phyloP scores from a whole-genome alignment of 2,888 invertebrate species.

The Mycalesis mineus region DNA sequence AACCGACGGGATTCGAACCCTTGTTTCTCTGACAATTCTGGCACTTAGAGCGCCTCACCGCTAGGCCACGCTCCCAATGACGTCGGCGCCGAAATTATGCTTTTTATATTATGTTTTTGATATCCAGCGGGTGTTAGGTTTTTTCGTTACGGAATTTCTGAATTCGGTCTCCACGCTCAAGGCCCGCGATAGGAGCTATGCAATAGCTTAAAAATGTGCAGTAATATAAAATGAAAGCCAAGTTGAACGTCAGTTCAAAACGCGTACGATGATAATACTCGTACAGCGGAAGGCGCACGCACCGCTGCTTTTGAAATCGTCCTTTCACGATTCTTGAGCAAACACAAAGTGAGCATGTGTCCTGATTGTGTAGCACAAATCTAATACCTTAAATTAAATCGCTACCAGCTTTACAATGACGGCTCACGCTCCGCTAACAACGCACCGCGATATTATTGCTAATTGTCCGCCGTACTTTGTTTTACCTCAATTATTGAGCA shows the following conservation, averaged over 20 bases:
- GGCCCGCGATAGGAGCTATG: too few species aligned
- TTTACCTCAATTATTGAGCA: constrained; percentile 13
- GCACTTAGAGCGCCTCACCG: too few species aligned
- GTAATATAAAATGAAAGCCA: background rate
- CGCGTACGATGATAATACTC: constrained; percentile 55
- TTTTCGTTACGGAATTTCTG: too few species aligned
- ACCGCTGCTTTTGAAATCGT: constrained; percentile 57
- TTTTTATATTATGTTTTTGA: too few species aligned
- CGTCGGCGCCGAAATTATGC: too few species aligned
- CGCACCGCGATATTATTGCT: constrained; percentile 49
- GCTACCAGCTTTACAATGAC: constrained; percentile 40
- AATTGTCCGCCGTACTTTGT: constrained; percentile 41
- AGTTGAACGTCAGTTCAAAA: constrained; percentile 22
- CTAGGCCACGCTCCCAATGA: too few species aligned
- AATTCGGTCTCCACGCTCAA: too few species aligned
- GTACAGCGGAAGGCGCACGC: constrained; percentile 46
- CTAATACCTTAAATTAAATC: constrained; percentile 54
- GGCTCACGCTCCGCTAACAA: constrained; percentile 56
- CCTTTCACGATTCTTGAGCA: constrained; percentile 67
- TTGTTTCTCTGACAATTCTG: too few species aligned
- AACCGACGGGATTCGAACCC: too few species aligned
- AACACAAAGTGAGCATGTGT: constrained; percentile 68
- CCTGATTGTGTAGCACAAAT: constrained; percentile 53
- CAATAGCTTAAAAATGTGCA: background rate
- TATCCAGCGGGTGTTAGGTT: too few species aligned